Conservation (phyloP, 2,888 invertebrate genomes). For the Charanyca ferruginea region DNA sequence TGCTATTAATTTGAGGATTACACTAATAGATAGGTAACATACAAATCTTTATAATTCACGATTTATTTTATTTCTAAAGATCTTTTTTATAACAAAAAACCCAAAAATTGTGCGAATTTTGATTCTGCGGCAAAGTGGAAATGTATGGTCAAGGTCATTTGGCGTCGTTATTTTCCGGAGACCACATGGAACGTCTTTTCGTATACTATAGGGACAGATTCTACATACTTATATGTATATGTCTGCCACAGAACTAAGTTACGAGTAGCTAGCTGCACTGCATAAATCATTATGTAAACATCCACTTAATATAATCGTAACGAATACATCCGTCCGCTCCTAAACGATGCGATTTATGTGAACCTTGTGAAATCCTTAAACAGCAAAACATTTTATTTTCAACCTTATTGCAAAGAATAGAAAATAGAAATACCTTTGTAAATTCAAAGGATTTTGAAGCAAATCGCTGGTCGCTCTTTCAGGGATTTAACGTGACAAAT, state of each 20-base stretch:
- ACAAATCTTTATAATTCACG: too few species aligned
- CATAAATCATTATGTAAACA: constrained; percentile 78
- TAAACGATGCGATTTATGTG: constrained; percentile 76
- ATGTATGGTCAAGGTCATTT: too few species aligned
- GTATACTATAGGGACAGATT: background rate
- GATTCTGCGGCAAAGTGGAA: too few species aligned
- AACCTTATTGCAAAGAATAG: constrained; percentile 18
- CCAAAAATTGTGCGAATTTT: too few species aligned
- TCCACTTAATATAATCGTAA: constrained; percentile 71
- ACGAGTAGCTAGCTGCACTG: constrained; percentile 64
- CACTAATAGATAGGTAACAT: too few species aligned
- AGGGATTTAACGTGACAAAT: constrained; percentile 43
- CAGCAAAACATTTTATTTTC: constrained; percentile 4
- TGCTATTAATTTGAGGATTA: too few species aligned
- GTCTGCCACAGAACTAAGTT: background rate
- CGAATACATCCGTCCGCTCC: constrained; percentile 78
- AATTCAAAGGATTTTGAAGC: constrained; percentile 23
- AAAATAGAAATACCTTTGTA: constrained; percentile 17
- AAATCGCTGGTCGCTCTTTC: constrained; percentile 45
- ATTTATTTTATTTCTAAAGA: too few species aligned
- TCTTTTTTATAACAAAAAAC: too few species aligned
- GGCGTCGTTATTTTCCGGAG: too few species aligned
- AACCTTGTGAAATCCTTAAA: constrained; percentile 61
- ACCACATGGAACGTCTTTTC: too few species aligned
- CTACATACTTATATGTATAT: background rate